Percentiles rank a stretch among this genome's conserved stretches.
phyloP scores from a whole-genome alignment of 2,797 vertebrate genomes.

The Catharus ustulatus region DNA sequence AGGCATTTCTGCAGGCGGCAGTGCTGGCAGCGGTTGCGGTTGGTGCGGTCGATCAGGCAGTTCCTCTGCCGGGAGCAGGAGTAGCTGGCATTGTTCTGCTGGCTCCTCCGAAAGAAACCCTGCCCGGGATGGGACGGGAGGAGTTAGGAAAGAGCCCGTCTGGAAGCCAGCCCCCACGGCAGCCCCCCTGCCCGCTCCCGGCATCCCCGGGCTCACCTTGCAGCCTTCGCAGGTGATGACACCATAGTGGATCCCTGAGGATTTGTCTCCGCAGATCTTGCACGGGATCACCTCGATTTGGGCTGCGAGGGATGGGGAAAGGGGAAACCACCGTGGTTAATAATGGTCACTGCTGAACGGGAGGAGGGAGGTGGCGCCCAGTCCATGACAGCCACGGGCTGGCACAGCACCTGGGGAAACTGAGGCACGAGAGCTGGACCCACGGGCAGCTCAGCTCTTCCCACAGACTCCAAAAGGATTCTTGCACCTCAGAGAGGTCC shows the following conservation, averaged over 20 bases:
- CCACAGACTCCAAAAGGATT: not conserved
- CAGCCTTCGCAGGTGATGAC: conserved; percentile 96
- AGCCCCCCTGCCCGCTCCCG: accelerated
- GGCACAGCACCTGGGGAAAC: not conserved
- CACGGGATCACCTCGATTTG: conserved; percentile 95
- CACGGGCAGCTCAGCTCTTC: not conserved
- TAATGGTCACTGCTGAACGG: accelerated
- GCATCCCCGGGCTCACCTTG: conserved; percentile 79
- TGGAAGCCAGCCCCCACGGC: not conserved
- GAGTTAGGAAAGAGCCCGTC: accelerated
- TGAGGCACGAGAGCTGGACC: not conserved
- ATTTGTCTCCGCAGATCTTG: conserved; percentile 95
- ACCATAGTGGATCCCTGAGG: conserved; percentile 93
- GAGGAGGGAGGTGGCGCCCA: accelerated
- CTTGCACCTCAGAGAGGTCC: not conserved
- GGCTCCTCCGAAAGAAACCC: conserved; percentile 93
- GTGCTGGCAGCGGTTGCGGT: conserved; percentile 93
- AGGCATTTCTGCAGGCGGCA: conserved; percentile 94
- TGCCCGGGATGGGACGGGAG: not conserved
- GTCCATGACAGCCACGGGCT: accelerated
- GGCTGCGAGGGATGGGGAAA: conserved; percentile 70
- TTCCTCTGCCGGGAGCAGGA: conserved; percentile 92
- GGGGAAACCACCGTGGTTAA: not conserved
- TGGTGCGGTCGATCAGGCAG: conserved; percentile 92
- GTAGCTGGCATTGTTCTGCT: conserved; percentile 92